Evolutionary conservation across 2,888 invertebrate species (phyloP), one percentile per base, ranked within the genome.

Genomic region (Drosophila peninsularis): DNA sequence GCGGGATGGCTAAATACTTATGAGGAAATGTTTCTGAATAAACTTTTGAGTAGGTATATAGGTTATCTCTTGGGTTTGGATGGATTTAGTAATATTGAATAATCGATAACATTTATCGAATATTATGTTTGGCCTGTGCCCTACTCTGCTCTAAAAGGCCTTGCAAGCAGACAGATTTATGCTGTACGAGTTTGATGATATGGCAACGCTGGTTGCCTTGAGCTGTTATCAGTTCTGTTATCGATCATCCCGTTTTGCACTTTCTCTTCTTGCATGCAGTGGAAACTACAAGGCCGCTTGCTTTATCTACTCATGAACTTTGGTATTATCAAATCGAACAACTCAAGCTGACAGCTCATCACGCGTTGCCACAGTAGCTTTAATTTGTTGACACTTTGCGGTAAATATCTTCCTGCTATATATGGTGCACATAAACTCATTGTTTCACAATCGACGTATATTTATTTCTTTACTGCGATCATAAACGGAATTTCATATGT

Each of bases 291-390:
- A 45, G 27, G 27, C 45, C 0, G 27, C 10, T 30, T 11, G 5
- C 30, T 30, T 10, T 30, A 30, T 30, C 30, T 9, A 10, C 27
- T 27, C 5, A 11, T 47, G n/a, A 45, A 45, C 45, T 27, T 27
- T 45, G 21, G 17, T 5, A 5, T 11, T 17, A 47, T 47, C 17
- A 32, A 32, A 19, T n/a, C 6, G 10, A 17, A 11, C 27, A 6
- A 30, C 17, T 17, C 30, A 30, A 30, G 17, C 45, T 30, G 27
- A 13, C 30, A 17, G 30, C 47, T 47, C 11, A 27, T 45, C 10
- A 27, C n/a, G 44, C 44, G n/a, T 27, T 27, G 27, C n/a, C 45
- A 32, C 47, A 47, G 47, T 47, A 32, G 47, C 47, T 4, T 32
- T 13, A 17, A 30, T 45, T 24, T 24, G 27, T 24, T 44, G 27